phyloP scores from a whole-genome alignment of 2,797 vertebrate genomes.

The Cossypha caffra region DNA sequence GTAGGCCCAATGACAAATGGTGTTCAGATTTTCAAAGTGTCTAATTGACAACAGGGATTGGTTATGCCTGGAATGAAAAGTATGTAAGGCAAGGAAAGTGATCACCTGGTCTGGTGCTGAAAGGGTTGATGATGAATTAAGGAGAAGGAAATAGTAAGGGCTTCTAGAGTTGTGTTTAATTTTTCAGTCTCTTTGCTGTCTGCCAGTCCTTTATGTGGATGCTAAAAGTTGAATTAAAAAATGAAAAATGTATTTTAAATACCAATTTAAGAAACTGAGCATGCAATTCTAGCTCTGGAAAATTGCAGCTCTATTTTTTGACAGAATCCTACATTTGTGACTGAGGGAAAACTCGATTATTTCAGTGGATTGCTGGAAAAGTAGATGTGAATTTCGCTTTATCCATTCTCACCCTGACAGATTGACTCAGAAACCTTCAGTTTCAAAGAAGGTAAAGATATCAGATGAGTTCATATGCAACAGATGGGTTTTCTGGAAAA shows the following conservation, averaged over 20 bases:
- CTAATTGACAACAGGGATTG: not conserved
- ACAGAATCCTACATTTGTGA: not conserved
- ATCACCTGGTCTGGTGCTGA: not conserved
- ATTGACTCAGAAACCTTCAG: not conserved
- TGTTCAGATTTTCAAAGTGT: not conserved
- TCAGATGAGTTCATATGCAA: conserved; percentile 5
- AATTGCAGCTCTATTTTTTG: not conserved
- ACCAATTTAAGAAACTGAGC: not conserved
- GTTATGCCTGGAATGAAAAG: not conserved
- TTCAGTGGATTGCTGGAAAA: not conserved
- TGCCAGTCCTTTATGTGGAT: not conserved
- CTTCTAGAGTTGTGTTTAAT: not conserved
- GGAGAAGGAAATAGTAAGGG: not conserved
- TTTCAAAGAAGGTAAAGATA: conserved; percentile 23
- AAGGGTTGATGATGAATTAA: not conserved
- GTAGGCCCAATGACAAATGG: not conserved
- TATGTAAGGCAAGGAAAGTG: not conserved
- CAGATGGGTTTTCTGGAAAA: conserved; percentile 28
- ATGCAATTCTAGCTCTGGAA: not conserved
- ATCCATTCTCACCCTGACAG: not conserved
- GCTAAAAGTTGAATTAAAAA: not conserved
- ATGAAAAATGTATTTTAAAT: not conserved
- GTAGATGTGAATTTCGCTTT: not conserved
- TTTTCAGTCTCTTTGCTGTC: not conserved
- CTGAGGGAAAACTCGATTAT: not conserved